These are phyloP conservation scores for Tychaedon coryphoeus DNA, from an alignment of 2,113 vertebrate species.

Conservation along the genomic window DNA sequence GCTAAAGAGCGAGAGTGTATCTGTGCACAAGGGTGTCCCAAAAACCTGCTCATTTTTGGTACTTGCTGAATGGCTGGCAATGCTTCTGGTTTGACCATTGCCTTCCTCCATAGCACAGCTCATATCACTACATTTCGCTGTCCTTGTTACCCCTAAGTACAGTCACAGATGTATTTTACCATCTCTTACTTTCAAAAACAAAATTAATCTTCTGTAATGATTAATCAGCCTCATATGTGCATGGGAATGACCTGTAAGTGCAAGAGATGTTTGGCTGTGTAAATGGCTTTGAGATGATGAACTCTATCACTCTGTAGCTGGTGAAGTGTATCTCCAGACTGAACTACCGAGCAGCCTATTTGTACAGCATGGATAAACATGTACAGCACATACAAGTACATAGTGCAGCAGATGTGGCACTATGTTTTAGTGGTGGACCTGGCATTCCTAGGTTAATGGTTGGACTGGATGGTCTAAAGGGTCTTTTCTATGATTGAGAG, in stretches of 20 bases:
- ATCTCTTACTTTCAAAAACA: background rate
- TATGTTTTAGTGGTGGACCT: background rate
- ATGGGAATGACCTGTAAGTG: background rate
- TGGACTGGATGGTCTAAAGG: background rate
- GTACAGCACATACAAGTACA: no score
- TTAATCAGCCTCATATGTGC: background rate
- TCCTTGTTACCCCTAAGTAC: background rate
- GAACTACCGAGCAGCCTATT: background rate
- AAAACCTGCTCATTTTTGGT: background rate
- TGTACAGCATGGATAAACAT: no score
- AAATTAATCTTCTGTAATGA: background rate
- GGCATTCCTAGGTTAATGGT: background rate
- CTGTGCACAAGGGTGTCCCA: background rate
- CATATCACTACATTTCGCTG: background rate
- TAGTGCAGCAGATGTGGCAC: background rate
- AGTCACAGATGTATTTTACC: background rate
- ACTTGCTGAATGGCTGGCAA: background rate
- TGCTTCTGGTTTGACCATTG: background rate
- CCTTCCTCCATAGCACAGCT: background rate
- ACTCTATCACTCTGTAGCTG: background rate
- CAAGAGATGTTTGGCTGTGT: background rate
- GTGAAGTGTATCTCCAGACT: background rate
- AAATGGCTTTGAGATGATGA: background rate
- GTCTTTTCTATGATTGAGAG: background rate
- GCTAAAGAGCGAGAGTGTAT: background rate